Base-by-base conservation (phyloP, 1,140 invertebrate species). In the Stegodyphus dumicola region DNA sequence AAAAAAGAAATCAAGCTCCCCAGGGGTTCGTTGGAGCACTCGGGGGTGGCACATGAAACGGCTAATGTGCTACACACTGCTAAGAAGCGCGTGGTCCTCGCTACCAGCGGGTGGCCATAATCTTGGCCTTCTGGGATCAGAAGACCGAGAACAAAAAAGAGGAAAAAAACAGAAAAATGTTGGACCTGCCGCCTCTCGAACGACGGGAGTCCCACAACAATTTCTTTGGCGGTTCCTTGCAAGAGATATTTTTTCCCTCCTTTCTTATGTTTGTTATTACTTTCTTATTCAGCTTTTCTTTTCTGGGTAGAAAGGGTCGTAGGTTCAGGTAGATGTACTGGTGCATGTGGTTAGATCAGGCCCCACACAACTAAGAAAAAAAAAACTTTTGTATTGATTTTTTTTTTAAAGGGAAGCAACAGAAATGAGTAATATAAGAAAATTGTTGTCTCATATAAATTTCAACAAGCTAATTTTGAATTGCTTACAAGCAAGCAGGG, bases 1-100 rank as follows among this genome's bases (percentile, higher is more conserved):
- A 77, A 77, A 77, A 77, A 60, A 77, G 75, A 77, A 77, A 77
- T 77, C 75, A 77, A 17, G 48, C 52, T 51, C 15, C 33, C 33
- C 33, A 33, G 66, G 66, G 66, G 66, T 67, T 15, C 66, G 10
- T 3, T 11, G 66, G n/a, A 18, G n/a, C 10, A 48, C 60, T 11
- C 13, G 60, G 60, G 75, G 52, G 75, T 54, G 52, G 60, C 52
- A 15, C 56, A 15, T 17, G 56, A 77, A 33, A 77, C 9, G 75
- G 75, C 75, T 77, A 77, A 77, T 77, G 75, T 77, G 75, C 10
- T 73, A 48, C 67, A 17, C 49, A 17, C 67, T 69, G 18, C 49
- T 49, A 17, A 11, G 67, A 48, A 48, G 33, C 33, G 33, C 33
- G 33, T 33, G 33, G 33, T 33, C 33, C 33, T 13, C 49, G 67